Conservation (phyloP, 1,140 invertebrate species). For the Sitophilus oryzae region DNA sequence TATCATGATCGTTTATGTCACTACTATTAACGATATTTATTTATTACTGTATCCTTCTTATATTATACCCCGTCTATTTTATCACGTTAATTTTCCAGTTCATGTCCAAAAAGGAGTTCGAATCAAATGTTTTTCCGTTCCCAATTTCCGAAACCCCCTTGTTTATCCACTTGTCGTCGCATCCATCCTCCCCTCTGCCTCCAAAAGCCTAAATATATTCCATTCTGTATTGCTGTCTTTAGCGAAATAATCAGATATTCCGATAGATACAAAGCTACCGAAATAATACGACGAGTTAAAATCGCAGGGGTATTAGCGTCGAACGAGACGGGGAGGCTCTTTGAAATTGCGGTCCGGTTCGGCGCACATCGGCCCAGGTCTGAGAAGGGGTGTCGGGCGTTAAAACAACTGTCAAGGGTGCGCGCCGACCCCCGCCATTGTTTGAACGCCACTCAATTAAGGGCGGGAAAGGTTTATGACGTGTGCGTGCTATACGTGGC, state of each 20-base stretch:
- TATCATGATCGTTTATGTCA: too few species aligned
- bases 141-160: too few species aligned
- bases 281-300: conserved; percentile 44
- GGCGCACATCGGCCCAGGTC: conserved; percentile 15
- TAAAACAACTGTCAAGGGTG: conserved; percentile 31
- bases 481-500: conserved; percentile 12
- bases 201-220: neutral
- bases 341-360: conserved; percentile 41
- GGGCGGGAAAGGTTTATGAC: conserved; percentile 29
- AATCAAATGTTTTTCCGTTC: too few species aligned
- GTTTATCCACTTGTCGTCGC: conserved; percentile 8
- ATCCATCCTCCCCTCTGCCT: conserved; percentile 4
- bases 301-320: conserved; percentile 39
- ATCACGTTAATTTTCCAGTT: too few species aligned
- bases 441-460: conserved; percentile 36
- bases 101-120: too few species aligned
- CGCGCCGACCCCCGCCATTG: conserved; percentile 25
- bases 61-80: too few species aligned
- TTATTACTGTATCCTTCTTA: too few species aligned
- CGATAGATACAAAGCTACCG: conserved; percentile 37
- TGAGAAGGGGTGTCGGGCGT: conserved; percentile 23
- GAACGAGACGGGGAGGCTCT: too few species aligned
- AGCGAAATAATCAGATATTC: conserved; percentile 38
- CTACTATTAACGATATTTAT: too few species aligned
- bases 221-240: conserved; percentile 10